These are phyloP conservation scores for Dermatophagoides farinae DNA, from an alignment of 1,140 invertebrate species.

Conservation along the genomic window DNA sequence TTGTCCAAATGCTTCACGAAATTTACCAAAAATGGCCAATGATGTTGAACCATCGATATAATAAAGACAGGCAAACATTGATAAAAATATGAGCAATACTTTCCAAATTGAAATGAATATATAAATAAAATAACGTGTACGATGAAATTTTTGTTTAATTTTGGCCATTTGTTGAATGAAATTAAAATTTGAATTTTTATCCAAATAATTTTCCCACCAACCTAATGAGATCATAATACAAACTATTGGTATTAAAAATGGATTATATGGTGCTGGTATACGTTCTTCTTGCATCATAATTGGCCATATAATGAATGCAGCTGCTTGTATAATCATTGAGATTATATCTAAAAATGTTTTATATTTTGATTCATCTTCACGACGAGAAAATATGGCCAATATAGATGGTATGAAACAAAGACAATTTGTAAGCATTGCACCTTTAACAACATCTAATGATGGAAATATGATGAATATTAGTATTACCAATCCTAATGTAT, in stretches of 20 bases:
- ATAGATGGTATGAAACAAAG: slow-evolving; percentile 26
- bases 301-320: slow-evolving; percentile 73
- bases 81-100: slow-evolving; percentile 23
- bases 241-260: slow-evolving; percentile 37
- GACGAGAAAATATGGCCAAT: slow-evolving; percentile 19
- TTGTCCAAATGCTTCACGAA: slow-evolving; percentile 14
- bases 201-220: slow-evolving; percentile 96
- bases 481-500: slow-evolving; percentile 26
- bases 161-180: slow-evolving; percentile 54
- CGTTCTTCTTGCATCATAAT: slow-evolving; percentile 6
- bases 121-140: slow-evolving; percentile 46
- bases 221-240: slow-evolving; percentile 65
- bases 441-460: slow-evolving; percentile 26
- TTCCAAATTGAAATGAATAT: slow-evolving; percentile 25
- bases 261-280: slow-evolving; percentile 19
- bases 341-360: slow-evolving; percentile 23
- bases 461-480: slow-evolving; percentile 29
- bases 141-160: slow-evolving; percentile 50
- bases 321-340: slow-evolving; percentile 36
- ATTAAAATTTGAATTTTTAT: slow-evolving; percentile 26
- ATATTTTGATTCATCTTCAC: slow-evolving; percentile 11
- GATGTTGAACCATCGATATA: slow-evolving; percentile 25
- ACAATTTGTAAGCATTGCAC: slow-evolving; percentile 25
- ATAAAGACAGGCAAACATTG: slow-evolving; percentile 42
- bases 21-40: slow-evolving; percentile 15